These are phyloP conservation scores for Bergia sp. DNA, from an alignment of 92 coral and sea anemone genomes.

Conservation along the genomic window DNA sequence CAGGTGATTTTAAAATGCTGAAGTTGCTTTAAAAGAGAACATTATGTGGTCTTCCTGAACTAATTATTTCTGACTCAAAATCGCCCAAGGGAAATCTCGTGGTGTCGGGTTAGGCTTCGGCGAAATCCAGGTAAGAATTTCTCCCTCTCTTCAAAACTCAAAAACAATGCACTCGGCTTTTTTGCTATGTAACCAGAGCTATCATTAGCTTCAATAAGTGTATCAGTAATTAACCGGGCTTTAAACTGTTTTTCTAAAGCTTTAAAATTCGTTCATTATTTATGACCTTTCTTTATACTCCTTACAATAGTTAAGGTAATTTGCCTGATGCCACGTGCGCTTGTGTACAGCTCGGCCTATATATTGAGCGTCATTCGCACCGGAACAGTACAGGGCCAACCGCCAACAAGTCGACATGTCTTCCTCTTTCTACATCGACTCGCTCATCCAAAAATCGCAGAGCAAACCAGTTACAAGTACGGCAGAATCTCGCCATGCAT, in stretches of 20 bases:
- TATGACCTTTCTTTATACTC: slow-evolving; percentile 87
- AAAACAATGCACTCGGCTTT: slow-evolving; percentile 52
- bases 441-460: slow-evolving; percentile 89
- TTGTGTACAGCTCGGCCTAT: slow-evolving; percentile 56
- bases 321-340: slow-evolving; percentile 88
- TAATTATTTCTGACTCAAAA: slow-evolving; percentile 29
- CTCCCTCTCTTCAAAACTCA: not conserved
- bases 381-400: slow-evolving; percentile 53
- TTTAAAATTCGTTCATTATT: slow-evolving; percentile 97
- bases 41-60: slow-evolving; percentile 58
- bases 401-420: slow-evolving; percentile 70
- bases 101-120: not conserved
- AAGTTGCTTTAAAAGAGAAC: slow-evolving; percentile 73
- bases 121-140: slow-evolving; percentile 20
- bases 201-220: slow-evolving; percentile 62
- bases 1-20: slow-evolving; percentile 76
- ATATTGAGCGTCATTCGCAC: slow-evolving; percentile 51
- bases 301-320: slow-evolving; percentile 90
- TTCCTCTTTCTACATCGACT: slow-evolving; percentile 96
- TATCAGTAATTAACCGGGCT: slow-evolving; percentile 84
- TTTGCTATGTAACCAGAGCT: slow-evolving; percentile 60
- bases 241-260: slow-evolving; percentile 94
- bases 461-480: slow-evolving; percentile 75
- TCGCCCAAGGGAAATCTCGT: not conserved
- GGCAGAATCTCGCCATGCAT: slow-evolving; percentile 73